Base-by-base conservation (phyloP, 1,140 invertebrate genomes). In the Drosophila orena region DNA sequence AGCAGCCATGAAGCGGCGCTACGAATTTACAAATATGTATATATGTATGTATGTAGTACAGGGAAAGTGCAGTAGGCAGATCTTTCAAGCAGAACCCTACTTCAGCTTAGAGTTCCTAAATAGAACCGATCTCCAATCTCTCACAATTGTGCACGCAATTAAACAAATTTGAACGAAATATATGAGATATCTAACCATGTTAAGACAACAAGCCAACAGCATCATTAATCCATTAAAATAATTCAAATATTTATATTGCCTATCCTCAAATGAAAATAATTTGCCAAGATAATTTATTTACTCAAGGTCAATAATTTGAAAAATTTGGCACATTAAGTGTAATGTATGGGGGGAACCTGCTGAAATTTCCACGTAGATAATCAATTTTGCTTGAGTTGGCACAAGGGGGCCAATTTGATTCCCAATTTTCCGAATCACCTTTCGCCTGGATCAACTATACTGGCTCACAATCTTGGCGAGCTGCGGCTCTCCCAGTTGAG, bases 1-100 rank as follows among this genome's bases (percentile, higher is more conserved):
- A 59, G 59, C 62, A 79, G 56, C 62, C 55, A 50, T 54, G 62
- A 66, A 69, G 37, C 65, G 77, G 81, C 81, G 81, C 81, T 86
- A 86, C 69, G 56, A 71, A 80, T 78, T 60, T 40, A 65, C 43
- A 61, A 30, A 34, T 15, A 17, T 43, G 38, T 43, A 17, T 17
- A 34, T 15, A 17, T 43, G 38, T 43, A 17, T 17, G 17, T 15
- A 17, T 43, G 38, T 43, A 27, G 34, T 4, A 62, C 44, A 62
- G 17, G 34, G 43, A 54, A 62, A 35, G 5, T 43, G 64, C 64
- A 68, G 46, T 50, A 35, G 44, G 12, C 35, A 22, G n/a, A 43
- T 22, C 27, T 49, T 30, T 35, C 3, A 38, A 34, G 15, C 17
- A 4, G n/a, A 52, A 64, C 27, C 17, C 42, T 66, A 30, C 37